Conservation (phyloP, 2,797 vertebrate species). For the Rhynchonycteris naso region DNA sequence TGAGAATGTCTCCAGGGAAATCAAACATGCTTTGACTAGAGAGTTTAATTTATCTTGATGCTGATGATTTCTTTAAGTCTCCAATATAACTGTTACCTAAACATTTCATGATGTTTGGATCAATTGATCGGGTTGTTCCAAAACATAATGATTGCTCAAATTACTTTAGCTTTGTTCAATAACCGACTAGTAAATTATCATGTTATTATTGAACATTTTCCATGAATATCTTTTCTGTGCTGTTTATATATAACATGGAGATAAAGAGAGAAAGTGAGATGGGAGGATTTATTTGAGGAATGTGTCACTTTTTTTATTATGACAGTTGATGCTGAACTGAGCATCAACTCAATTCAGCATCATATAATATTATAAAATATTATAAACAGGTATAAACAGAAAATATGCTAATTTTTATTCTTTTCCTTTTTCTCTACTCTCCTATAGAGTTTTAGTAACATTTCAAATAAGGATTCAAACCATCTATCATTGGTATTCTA, state of each 20-base stretch:
- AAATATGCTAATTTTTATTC: conserved; percentile 48
- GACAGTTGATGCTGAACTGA: conserved; percentile 52
- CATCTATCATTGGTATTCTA: conserved; percentile 66
- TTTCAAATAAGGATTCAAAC: conserved; percentile 61
- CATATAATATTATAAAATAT: too few relatives aligned
- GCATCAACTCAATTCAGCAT: conserved; percentile 62
- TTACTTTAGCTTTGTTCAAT: background rate
- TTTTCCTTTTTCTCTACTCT: background rate
- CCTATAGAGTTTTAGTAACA: conserved; percentile 49
- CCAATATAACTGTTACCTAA: background rate
- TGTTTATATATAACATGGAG: background rate
- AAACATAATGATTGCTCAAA: background rate
- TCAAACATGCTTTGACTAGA: background rate
- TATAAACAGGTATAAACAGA: background rate
- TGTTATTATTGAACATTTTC: background rate
- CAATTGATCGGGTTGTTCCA: background rate
- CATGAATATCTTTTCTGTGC: background rate
- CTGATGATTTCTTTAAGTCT: background rate
- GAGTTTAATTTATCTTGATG: background rate
- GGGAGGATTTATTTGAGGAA: conserved; percentile 3
- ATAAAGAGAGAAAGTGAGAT: background rate
- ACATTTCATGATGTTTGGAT: conserved; percentile 9
- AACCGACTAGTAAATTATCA: background rate
- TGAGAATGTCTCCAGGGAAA: background rate
- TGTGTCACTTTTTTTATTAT: conserved; percentile 33